Conservation (phyloP, 2,113 vertebrate species). For the Setophaga coronata region DNA sequence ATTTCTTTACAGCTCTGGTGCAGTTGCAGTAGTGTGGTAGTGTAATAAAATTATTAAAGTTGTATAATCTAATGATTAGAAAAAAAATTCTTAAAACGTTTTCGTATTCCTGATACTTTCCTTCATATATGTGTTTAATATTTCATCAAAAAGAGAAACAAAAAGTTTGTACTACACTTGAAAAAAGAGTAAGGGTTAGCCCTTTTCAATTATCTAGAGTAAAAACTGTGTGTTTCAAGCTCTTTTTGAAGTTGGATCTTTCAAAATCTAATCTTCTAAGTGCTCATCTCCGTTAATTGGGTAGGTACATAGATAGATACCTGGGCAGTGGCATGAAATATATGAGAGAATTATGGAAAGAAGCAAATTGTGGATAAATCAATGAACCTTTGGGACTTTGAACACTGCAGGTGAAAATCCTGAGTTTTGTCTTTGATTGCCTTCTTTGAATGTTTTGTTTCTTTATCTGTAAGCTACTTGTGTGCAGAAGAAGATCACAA, state of each 20-base stretch:
- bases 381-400: neutral
- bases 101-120: neutral
- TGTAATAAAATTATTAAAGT: neutral
- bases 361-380: neutral
- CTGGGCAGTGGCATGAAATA: neutral
- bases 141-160: slow-evolving; percentile 40
- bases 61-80: neutral
- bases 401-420: neutral
- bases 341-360: neutral
- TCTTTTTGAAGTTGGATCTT: slow-evolving; percentile 16
- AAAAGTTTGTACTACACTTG: neutral
- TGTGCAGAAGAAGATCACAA: neutral
- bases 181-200: neutral
- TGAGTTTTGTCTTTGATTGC: neutral
- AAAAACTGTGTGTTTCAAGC: neutral
- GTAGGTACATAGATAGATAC: neutral
- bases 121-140: slow-evolving; percentile 1
- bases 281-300: neutral
- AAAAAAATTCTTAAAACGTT: neutral
- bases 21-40: neutral
- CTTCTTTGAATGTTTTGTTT: neutral
- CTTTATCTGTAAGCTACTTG: neutral
- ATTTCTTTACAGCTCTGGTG: neutral
- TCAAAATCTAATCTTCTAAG: neutral
- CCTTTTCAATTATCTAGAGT: neutral